Percentiles rank a stretch among this genome's conserved stretches.
Conservation (phyloP, 2,888 invertebrate genomes). For the Fragum fragum region DNA sequence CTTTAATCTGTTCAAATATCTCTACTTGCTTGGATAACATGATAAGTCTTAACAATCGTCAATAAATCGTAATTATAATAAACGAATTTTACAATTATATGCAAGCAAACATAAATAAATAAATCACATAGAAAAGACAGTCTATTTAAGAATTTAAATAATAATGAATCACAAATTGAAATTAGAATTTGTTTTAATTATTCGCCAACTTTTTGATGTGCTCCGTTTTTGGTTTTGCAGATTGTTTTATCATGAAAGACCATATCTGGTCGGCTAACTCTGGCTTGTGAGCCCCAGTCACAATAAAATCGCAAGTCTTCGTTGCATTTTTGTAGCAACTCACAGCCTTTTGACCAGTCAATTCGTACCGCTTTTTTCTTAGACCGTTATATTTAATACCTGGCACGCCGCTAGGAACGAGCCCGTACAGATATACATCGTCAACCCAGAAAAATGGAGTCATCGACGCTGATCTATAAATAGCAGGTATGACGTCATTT, state of each 20-base stretch:
- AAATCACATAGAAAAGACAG: too few species aligned
- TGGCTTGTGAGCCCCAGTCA: constrained; percentile 41
- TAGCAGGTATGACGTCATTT: constrained; percentile 61
- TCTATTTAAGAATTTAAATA: too few species aligned
- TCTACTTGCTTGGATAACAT: too few species aligned
- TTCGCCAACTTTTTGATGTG: background rate
- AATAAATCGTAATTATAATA: too few species aligned
- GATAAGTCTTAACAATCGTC: too few species aligned
- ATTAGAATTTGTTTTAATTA: background rate
- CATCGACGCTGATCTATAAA: constrained; percentile 50
- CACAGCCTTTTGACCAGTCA: constrained; percentile 31
- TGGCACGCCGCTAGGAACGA: constrained; percentile 52
- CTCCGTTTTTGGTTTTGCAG: background rate
- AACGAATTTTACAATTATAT: too few species aligned
- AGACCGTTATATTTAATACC: constrained; percentile 54
- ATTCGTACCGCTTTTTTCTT: constrained; percentile 29
- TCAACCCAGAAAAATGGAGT: constrained; percentile 70
- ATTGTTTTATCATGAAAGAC: constrained; percentile 54
- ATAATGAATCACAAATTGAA: too few species aligned
- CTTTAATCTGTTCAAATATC: too few species aligned
- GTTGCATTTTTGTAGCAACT: constrained; percentile 55
- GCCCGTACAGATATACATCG: constrained; percentile 63
- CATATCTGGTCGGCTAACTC: constrained; percentile 45
- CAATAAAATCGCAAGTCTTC: constrained; percentile 49
- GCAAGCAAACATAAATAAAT: too few species aligned